Conservation (phyloP, 30 jellyfish, hydroid and myxozoan genomes). For the Turritopsis rubra region DNA sequence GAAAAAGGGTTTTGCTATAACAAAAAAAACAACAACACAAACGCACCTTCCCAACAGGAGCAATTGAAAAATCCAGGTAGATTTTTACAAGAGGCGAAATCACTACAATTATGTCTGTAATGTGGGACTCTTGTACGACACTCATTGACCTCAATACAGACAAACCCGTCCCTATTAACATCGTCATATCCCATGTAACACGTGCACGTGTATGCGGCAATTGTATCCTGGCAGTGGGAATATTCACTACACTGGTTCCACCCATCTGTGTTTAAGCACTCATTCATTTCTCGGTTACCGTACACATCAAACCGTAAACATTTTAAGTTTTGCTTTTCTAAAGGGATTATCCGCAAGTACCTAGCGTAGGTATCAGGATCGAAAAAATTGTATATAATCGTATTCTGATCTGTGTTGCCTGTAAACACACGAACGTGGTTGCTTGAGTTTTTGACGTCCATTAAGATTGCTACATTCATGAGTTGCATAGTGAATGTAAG, state of each 20-base stretch:
- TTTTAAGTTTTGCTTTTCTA: not conserved
- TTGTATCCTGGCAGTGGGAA: slow-evolving; percentile 18
- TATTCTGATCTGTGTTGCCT: not conserved
- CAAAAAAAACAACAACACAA: not conserved
- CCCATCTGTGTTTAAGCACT: not conserved
- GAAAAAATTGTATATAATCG: not conserved
- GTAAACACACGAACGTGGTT: not conserved
- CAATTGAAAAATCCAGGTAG: slow-evolving; percentile 5
- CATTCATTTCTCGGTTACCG: slow-evolving; percentile 17
- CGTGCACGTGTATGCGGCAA: slow-evolving; percentile 20
- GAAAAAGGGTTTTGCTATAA: too few relatives aligned
- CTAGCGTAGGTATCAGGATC: not conserved
- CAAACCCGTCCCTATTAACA: not conserved
- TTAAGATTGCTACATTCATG: not conserved
- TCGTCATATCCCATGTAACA: slow-evolving; percentile 9
- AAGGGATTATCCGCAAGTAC: not conserved
- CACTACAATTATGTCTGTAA: slow-evolving; percentile 22
- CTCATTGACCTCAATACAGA: slow-evolving; percentile 6
- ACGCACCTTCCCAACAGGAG: slow-evolving; percentile 13
- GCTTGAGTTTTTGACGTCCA: not conserved
- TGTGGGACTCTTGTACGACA: slow-evolving; percentile 1
- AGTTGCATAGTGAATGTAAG: not conserved
- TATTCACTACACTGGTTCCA: slow-evolving; percentile 18
- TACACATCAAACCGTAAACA: slow-evolving; percentile 9
- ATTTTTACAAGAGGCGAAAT: slow-evolving; percentile 19